phyloP scores from a whole-genome alignment of 2,113 vertebrate species.

The Syngnathus floridae region DNA sequence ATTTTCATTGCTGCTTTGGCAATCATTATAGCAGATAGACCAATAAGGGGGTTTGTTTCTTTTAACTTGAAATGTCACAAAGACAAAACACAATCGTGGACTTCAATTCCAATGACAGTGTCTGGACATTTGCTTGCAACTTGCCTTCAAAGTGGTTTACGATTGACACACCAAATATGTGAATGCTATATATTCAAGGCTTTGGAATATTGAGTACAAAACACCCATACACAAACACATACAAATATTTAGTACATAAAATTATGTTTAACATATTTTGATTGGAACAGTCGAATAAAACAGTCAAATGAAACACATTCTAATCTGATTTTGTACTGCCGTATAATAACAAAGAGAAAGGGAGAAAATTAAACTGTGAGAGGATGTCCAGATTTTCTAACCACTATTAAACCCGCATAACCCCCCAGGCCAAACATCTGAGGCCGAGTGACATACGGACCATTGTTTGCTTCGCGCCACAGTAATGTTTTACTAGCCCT shows the following conservation, averaged over 20 bases:
- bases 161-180: background rate
- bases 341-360: background rate
- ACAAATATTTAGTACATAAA: background rate
- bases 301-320: slow-evolving; percentile 10
- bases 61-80: background rate
- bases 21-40: background rate
- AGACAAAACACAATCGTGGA: background rate
- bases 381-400: slow-evolving; percentile 46
- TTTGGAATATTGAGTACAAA: background rate
- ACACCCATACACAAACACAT: background rate
- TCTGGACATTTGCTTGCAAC: background rate
- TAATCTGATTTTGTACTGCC: slow-evolving; percentile 1
- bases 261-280: background rate
- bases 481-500: slow-evolving; percentile 76
- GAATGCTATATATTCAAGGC: background rate
- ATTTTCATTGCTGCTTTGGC: background rate
- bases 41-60: background rate
- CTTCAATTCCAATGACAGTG: background rate
- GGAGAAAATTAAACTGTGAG: slow-evolving; percentile 14
- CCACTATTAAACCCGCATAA: slow-evolving; percentile 51
- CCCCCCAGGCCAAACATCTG: slow-evolving; percentile 72
- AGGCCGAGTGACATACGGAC: slow-evolving; percentile 71
- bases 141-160: background rate
- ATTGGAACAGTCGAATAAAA: background rate
- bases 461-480: slow-evolving; percentile 70